These are phyloP conservation scores for Sisyra nigra DNA, from an alignment of 2,888 invertebrate species.

Conservation along the genomic window DNA sequence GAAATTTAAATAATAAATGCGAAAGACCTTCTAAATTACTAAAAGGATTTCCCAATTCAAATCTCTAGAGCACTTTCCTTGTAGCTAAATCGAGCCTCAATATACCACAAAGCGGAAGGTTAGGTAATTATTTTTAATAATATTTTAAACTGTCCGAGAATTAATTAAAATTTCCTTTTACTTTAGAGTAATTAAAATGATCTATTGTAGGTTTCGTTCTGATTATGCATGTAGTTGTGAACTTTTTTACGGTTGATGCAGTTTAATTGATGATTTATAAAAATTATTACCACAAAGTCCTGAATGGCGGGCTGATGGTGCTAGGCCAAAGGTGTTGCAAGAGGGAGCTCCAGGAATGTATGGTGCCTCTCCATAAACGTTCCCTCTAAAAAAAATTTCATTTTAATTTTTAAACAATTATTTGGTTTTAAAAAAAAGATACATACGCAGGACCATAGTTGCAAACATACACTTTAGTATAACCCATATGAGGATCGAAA, in stretches of 20 bases:
- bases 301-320: constrained; percentile 52
- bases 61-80: too few relatives aligned
- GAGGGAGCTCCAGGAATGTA: constrained; percentile 61
- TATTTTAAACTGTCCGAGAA: not conserved
- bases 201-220: not conserved
- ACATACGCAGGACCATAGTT: constrained; percentile 66
- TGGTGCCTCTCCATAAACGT: constrained; percentile 57
- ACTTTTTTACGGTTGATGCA: constrained; percentile 9
- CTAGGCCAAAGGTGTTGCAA: constrained; percentile 51
- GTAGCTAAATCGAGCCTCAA: too few relatives aligned
- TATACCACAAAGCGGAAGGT: too few relatives aligned
- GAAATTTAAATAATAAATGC: too few relatives aligned
- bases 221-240: not conserved
- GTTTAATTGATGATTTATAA: constrained; percentile 6
- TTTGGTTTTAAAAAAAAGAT: constrained; percentile 5
- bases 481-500: constrained; percentile 52
- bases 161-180: not conserved
- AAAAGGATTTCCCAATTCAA: too few relatives aligned
- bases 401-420: constrained; percentile 7
- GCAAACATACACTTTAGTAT: constrained; percentile 70
- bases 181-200: not conserved
- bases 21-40: too few relatives aligned
- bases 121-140: too few relatives aligned
- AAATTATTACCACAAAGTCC: constrained; percentile 59
- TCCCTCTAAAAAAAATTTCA: constrained; percentile 39